Percentiles rank a stretch among this genome's conserved stretches.
Conservation (phyloP, 2,797 vertebrate species). For the Tenualosa thibaudeaui region DNA sequence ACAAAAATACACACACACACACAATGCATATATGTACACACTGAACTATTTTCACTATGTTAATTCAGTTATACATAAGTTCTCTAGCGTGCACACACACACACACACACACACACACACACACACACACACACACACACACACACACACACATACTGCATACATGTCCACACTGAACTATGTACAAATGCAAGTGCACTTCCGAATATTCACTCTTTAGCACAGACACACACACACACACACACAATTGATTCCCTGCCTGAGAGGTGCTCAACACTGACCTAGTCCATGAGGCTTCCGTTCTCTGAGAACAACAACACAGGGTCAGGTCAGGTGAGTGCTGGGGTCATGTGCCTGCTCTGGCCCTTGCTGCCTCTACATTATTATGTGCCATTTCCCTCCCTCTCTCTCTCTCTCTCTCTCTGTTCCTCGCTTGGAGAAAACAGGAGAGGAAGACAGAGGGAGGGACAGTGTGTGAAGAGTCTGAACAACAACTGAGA, state of each 20-base stretch:
- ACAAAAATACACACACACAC: background rate
- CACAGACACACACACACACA: background rate
- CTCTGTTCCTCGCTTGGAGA: constrained; percentile 22
- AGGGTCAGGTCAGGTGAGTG: constrained; percentile 43
- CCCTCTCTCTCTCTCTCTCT: background rate
- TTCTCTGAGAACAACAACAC: constrained; percentile 21
- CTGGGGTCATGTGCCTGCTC: background rate
- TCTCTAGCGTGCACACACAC: background rate
- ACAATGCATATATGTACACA: background rate
- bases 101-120: background rate
- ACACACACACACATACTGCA: background rate
- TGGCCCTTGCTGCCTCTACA: background rate
- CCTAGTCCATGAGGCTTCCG: constrained; percentile 30
- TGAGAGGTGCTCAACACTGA: background rate
- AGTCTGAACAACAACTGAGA: background rate
- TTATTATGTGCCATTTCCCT: constrained; percentile 15
- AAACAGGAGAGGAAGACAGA: constrained; percentile 1
- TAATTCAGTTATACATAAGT: background rate
- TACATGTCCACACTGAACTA: background rate
- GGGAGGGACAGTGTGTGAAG: background rate
- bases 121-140: background rate
- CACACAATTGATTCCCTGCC: background rate
- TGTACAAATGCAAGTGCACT: background rate
- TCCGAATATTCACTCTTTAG: background rate
- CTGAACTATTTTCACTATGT: background rate